A percentile compares a stretch with the other conserved stretches of the same genome.
Evolutionary conservation across 2,113 vertebrate genomes (phyloP).

Genomic region (Saccopteryx bilineata): DNA sequence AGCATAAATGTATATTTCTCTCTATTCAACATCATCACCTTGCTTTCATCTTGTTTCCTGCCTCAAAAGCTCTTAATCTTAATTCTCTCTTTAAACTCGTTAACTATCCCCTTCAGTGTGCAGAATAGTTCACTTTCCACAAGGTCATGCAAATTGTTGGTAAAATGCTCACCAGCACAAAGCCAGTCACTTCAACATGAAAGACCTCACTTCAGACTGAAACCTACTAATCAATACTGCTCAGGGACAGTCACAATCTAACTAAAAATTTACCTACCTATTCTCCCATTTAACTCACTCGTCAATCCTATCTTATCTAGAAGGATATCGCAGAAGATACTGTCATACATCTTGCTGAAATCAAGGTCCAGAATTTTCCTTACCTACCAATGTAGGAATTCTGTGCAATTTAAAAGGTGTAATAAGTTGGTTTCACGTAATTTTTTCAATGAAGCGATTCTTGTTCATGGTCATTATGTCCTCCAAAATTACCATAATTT

Average conservation of each 20-base stretch:
- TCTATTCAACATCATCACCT: neutral
- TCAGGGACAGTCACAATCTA: neutral
- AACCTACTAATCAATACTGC: neutral
- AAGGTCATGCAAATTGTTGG: neutral
- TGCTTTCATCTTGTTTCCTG: constrained; percentile 36
- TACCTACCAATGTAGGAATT: neutral
- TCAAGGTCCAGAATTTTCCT: constrained; percentile 31
- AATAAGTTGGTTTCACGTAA: neutral
- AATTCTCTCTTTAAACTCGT: neutral
- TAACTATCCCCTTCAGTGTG: neutral
- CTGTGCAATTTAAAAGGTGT: neutral
- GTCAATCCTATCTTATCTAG: neutral
- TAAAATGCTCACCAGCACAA: neutral
- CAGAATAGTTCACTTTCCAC: neutral
- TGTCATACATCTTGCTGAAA: neutral
- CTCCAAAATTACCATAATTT: neutral
- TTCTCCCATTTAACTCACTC: too few species aligned
- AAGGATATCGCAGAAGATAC: neutral
- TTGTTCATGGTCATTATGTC: neutral
- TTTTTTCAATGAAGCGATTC: neutral
- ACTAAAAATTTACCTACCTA: neutral
- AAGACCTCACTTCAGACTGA: neutral
- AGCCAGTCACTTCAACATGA: neutral
- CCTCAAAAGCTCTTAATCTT: neutral
- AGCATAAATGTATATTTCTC: neutral